A percentile compares a stretch with the other conserved stretches of the same genome.
Evolutionary conservation across 2,113 vertebrate species (phyloP).

Genomic region (Prinia subflava): DNA sequence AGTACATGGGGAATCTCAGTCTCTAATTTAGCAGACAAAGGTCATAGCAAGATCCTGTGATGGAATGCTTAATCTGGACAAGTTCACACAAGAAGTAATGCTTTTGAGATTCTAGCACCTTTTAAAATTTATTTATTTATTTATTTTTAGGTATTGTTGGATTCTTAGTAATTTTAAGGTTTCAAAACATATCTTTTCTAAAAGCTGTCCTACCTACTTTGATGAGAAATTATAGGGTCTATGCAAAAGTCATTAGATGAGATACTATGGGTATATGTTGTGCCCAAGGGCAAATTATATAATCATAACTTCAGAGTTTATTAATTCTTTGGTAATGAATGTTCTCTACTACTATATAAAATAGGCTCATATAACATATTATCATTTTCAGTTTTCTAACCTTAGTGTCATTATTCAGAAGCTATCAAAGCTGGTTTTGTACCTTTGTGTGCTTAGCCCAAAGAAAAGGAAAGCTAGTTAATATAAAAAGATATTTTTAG

Average conservation of each 20-base stretch:
- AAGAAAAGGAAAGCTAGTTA: slow-evolving; percentile 20
- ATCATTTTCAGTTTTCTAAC: background rate
- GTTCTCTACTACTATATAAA: background rate
- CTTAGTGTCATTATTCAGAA: background rate
- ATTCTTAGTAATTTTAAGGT: background rate
- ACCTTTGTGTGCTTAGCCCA: background rate
- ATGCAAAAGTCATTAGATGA: background rate
- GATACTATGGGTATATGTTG: background rate
- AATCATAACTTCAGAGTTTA: background rate
- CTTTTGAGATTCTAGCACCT: background rate
- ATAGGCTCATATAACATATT: background rate
- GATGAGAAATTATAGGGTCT: background rate
- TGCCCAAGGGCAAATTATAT: background rate
- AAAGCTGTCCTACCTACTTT: background rate
- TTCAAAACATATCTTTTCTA: background rate
- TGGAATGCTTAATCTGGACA: background rate
- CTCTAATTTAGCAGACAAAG: background rate
- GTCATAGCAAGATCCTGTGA: background rate
- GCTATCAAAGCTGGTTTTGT: background rate
- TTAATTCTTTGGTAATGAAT: background rate
- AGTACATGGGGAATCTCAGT: background rate
- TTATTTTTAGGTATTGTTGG: background rate
- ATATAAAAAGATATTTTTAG: slow-evolving; percentile 34
- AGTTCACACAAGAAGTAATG: background rate
- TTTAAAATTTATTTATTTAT: background rate